These are phyloP conservation scores for Pachypsylla venusta DNA, from an alignment of 1,140 invertebrate species.

Conservation along the genomic window DNA sequence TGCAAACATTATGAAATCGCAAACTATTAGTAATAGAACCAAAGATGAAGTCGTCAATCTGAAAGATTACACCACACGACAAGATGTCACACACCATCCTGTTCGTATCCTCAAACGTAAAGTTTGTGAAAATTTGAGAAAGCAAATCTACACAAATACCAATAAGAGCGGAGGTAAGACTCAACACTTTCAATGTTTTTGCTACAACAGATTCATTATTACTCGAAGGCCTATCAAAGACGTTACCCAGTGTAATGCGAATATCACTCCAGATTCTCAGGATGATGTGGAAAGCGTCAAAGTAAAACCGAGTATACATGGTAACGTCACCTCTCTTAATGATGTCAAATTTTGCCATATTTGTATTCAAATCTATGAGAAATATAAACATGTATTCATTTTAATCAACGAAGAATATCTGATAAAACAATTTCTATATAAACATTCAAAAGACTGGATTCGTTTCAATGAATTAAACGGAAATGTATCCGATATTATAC, in stretches of 20 bases:
- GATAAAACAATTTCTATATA: not conserved
- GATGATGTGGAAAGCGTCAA: not conserved
- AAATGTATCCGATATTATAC: not conserved
- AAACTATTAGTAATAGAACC: not conserved
- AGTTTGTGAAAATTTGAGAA: conserved; percentile 2
- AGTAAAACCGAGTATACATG: not conserved
- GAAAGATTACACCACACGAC: not conserved
- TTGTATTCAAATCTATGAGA: not conserved
- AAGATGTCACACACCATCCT: not conserved
- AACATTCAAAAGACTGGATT: not conserved
- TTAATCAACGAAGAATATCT: not conserved
- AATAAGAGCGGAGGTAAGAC: not conserved
- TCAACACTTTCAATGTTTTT: conserved; percentile 7
- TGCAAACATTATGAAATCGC: not conserved
- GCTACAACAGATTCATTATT: not conserved
- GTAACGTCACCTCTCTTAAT: not conserved
- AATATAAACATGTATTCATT: not conserved
- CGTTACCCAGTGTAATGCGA: not conserved
- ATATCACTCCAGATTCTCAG: too few relatives aligned
- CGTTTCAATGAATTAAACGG: not conserved
- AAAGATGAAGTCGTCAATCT: not conserved
- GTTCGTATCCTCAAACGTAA: not conserved
- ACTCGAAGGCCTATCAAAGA: not conserved
- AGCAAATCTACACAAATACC: not conserved
- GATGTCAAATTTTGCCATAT: not conserved